These are phyloP conservation scores for Siderastrea radians DNA, from an alignment of 92 coral and sea anemone genomes.

Conservation along the genomic window DNA sequence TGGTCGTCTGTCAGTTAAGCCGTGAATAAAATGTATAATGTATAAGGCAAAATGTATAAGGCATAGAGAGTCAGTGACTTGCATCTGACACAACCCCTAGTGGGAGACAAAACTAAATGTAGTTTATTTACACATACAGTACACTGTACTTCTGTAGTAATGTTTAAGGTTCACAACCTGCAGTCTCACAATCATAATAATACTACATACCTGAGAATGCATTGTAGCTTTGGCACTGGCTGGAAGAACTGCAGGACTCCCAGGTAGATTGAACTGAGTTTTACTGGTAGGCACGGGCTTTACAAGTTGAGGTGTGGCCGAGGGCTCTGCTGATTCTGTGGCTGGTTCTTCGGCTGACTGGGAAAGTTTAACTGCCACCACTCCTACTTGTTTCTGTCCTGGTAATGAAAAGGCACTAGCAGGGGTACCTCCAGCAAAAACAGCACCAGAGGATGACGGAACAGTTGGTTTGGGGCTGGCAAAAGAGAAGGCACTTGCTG, in stretches of 20 bases:
- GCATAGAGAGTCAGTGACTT: no score
- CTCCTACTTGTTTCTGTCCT: constrained; percentile 7
- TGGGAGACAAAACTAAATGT: no score
- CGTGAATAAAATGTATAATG: no score
- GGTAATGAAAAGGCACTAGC: constrained; percentile 5
- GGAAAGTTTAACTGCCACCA: constrained; percentile 16
- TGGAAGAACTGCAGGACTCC: background rate
- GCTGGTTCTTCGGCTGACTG: background rate
- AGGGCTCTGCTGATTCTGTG: constrained; percentile 9
- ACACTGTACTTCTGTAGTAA: background rate
- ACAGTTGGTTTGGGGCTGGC: background rate
- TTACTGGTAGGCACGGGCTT: constrained; percentile 37
- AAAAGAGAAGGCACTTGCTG: constrained; percentile 6
- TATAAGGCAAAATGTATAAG: no score
- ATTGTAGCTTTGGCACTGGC: background rate
- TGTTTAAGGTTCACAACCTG: no score
- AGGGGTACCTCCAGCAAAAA: background rate
- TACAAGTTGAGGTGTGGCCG: background rate
- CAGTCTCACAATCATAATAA: background rate
- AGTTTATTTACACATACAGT: no score
- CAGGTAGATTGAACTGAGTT: background rate
- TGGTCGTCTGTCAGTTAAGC: no score
- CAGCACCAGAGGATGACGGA: background rate
- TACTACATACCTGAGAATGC: constrained; percentile 7
- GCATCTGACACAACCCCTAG: no score